Percentiles rank a stretch among this genome's conserved stretches.
Conservation (phyloP, 2,797 vertebrate species). For the Esox lucius region DNA sequence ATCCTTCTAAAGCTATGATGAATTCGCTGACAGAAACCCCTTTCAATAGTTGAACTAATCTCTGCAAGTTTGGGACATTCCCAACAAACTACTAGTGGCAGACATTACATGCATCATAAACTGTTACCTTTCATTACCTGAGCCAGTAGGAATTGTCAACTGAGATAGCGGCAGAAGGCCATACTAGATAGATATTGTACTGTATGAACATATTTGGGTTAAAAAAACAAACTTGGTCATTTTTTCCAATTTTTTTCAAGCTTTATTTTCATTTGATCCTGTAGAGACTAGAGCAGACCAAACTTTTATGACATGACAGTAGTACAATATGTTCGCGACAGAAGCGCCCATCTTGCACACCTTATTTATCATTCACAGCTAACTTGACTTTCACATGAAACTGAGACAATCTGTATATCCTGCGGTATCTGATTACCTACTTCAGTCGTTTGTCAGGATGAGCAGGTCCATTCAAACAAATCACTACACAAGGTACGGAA, state of each 20-base stretch:
- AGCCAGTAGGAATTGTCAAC: no score
- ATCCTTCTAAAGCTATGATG: no score
- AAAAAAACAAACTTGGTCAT: slow-evolving; percentile 13
- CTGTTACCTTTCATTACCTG: no score
- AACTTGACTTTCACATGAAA: not conserved
- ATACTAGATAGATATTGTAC: not conserved
- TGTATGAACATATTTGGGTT: not conserved
- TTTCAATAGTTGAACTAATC: no score
- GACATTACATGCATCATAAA: no score
- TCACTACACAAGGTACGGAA: slow-evolving; percentile 3
- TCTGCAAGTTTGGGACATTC: no score
- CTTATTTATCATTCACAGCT: slow-evolving; percentile 14
- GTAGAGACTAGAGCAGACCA: slow-evolving; percentile 48
- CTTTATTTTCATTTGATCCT: slow-evolving; percentile 70
- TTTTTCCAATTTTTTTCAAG: slow-evolving; percentile 57
- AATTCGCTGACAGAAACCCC: no score
- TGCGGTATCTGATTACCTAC: not conserved
- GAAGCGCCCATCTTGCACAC: slow-evolving; percentile 17
- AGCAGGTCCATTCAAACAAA: not conserved
- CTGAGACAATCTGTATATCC: slow-evolving; percentile 8
- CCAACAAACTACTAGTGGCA: no score
- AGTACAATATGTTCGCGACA: not conserved
- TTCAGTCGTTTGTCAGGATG: slow-evolving; percentile 8
- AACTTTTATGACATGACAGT: slow-evolving; percentile 19
- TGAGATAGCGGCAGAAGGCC: no score